Conservation (phyloP, 1,140 invertebrate genomes). For the Aethina tumida region DNA sequence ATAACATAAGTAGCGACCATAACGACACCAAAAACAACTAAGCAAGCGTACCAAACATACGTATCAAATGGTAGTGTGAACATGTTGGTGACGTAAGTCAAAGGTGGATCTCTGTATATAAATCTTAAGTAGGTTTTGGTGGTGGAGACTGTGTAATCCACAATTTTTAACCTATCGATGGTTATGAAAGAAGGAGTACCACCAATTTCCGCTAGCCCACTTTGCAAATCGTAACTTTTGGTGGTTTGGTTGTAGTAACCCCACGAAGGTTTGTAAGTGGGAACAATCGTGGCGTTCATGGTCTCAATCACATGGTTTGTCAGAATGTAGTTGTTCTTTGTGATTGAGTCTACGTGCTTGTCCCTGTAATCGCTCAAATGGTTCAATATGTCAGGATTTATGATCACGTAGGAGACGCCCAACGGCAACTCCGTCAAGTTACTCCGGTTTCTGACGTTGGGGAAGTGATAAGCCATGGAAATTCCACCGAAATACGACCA, state of each 20-base stretch:
- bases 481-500: constrained; percentile 6
- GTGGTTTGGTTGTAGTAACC: constrained; percentile 30
- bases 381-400: constrained; percentile 43
- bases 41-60: constrained; percentile 22
- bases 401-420: constrained; percentile 37
- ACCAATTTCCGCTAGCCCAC: constrained; percentile 46
- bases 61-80: constrained; percentile 48
- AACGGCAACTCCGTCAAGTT: constrained; percentile 21
- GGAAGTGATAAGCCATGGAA: constrained; percentile 1
- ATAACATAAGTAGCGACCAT: constrained; percentile 19
- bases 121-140: constrained; percentile 45
- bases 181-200: constrained; percentile 48
- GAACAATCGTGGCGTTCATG: constrained; percentile 41
- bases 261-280: constrained; percentile 35
- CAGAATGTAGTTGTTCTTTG: constrained; percentile 47
- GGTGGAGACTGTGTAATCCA: constrained; percentile 47
- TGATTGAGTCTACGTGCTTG: constrained; percentile 45
- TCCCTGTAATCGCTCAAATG: constrained; percentile 46
- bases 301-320: constrained; percentile 40
- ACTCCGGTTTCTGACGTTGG: constrained; percentile 7
- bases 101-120: constrained; percentile 49
- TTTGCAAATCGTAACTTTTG: constrained; percentile 47
- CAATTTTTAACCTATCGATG: constrained; percentile 40
- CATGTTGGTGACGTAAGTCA: constrained; percentile 52
- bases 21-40: constrained; percentile 13